Conservation (phyloP, 2,113 vertebrate species). For the Mustelus asterias region DNA sequence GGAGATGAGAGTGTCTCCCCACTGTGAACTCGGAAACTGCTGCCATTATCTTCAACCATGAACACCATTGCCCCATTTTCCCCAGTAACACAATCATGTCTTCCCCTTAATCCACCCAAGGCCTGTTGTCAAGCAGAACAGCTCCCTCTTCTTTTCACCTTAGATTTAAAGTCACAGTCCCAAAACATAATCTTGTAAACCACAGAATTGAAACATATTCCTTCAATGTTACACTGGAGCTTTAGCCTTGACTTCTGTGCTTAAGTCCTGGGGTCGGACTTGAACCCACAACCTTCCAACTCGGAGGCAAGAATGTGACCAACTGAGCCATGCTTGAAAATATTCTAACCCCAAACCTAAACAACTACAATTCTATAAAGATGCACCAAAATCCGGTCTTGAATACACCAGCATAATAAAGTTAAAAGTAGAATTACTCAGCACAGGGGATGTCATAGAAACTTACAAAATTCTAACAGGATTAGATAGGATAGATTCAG, state of each 20-base stretch:
- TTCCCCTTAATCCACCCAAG: too few species aligned
- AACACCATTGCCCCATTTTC: neutral
- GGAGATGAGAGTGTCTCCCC: neutral
- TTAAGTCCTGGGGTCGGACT: neutral
- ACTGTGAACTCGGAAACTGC: neutral
- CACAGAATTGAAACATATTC: too few species aligned
- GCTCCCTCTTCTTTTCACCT: too few species aligned
- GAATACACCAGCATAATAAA: neutral
- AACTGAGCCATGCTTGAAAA: neutral
- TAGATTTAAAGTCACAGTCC: neutral
- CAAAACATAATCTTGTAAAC: neutral
- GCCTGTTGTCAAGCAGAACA: too few species aligned
- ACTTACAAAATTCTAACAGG: too few species aligned
- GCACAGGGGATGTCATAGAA: neutral
- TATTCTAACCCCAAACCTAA: neutral
- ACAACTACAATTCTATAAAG: neutral
- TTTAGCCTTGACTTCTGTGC: neutral
- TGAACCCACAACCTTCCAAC: neutral
- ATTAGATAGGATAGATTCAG: too few species aligned
- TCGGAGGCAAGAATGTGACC: neutral
- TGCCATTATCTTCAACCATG: neutral
- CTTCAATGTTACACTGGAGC: neutral
- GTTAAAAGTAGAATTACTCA: neutral
- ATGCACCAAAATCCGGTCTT: neutral
- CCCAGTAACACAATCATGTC: too few species aligned